Evolutionary conservation across 2,797 vertebrate species (phyloP).

Genomic region (Morelia viridis): DNA sequence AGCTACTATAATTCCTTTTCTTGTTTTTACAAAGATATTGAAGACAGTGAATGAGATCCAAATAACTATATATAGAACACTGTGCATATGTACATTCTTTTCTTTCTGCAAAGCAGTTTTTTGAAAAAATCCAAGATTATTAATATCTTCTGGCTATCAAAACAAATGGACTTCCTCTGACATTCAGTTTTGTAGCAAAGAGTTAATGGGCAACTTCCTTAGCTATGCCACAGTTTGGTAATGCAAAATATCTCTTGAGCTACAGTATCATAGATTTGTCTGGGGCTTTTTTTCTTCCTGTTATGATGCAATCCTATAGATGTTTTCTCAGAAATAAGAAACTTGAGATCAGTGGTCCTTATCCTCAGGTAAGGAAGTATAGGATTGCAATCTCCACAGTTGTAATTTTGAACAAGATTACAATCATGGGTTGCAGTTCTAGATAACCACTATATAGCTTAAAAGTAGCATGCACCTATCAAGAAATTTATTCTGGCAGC

Average conservation of each 20-base stretch:
- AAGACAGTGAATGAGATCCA: background rate
- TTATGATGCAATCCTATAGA: background rate
- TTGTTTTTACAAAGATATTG: background rate
- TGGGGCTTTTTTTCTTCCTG: background rate
- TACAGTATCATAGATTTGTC: background rate
- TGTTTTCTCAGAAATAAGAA: background rate
- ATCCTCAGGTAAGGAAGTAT: background rate
- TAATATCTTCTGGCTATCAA: background rate
- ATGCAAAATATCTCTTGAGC: background rate
- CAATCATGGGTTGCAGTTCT: background rate
- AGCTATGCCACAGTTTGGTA: background rate
- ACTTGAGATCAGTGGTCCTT: background rate
- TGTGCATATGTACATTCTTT: background rate
- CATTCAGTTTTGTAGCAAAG: background rate
- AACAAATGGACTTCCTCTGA: background rate
- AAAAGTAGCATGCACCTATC: background rate
- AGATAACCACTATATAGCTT: background rate
- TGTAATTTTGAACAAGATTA: background rate
- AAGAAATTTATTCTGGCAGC: background rate
- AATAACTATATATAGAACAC: background rate
- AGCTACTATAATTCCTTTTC: conserved; percentile 19
- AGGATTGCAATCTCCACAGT: background rate
- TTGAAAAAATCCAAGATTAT: background rate
- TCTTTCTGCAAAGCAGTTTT: background rate
- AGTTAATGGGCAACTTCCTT: background rate